Evolutionary conservation across 2,113 vertebrate genomes (phyloP).

Genomic region (Eira barbara): DNA sequence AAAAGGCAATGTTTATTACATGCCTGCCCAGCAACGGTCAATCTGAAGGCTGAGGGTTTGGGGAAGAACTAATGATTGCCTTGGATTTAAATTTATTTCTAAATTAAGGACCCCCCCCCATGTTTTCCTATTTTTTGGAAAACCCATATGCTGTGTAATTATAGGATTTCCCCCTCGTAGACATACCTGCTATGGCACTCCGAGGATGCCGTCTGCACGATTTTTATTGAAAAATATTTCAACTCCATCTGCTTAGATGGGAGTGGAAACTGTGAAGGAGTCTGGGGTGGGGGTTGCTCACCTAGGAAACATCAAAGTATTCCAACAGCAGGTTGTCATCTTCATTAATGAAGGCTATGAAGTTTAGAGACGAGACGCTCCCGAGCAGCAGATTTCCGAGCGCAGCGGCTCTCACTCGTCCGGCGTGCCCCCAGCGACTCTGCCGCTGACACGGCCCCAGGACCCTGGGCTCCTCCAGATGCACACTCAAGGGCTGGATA

Average conservation of each 20-base stretch:
- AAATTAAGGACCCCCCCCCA: background rate
- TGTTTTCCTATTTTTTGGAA: conserved; percentile 5
- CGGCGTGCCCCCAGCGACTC: background rate
- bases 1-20: background rate
- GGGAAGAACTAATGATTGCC: background rate
- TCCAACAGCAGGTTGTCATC: background rate
- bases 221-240: background rate
- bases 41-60: background rate
- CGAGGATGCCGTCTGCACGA: background rate
- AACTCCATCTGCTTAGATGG: background rate
- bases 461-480: too few relatives aligned
- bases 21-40: background rate
- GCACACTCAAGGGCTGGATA: background rate
- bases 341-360: background rate
- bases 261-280: background rate
- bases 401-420: background rate
- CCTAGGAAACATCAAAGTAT: background rate
- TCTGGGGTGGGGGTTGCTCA: background rate
- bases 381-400: background rate
- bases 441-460: background rate
- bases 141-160: background rate
- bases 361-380: background rate
- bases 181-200: background rate
- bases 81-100: conserved; percentile 18
- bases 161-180: background rate